Conservation (phyloP, 23 tunicate genomes). For the Clavelina lepadiformis region DNA sequence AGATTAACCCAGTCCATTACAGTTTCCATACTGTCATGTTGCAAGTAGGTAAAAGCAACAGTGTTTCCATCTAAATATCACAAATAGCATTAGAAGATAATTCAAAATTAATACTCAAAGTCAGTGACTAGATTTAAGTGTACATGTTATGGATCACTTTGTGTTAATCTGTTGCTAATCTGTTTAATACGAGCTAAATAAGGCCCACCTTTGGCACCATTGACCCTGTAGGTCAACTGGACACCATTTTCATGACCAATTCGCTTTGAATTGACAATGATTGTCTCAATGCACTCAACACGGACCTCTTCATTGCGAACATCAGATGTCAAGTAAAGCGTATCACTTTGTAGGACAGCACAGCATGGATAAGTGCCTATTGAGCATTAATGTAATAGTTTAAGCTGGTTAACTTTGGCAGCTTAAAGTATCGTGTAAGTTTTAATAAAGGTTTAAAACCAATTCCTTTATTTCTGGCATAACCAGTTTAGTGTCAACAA, state of each 20-base stretch:
- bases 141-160: too few relatives aligned
- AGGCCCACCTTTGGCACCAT: too few relatives aligned
- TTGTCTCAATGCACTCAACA: slow-evolving; percentile 73
- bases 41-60: slow-evolving; percentile 70
- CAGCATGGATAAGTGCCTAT: slow-evolving; percentile 86
- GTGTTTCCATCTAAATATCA: slow-evolving; percentile 62
- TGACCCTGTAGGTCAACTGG: slow-evolving; percentile 60
- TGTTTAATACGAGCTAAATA: too few relatives aligned
- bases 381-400: background rate
- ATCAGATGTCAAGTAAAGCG: slow-evolving; percentile 83
- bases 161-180: too few relatives aligned
- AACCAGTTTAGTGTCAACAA: background rate
- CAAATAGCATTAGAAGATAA: too few relatives aligned
- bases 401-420: background rate
- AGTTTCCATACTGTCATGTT: slow-evolving; percentile 89
- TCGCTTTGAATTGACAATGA: slow-evolving; percentile 79
- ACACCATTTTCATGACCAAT: slow-evolving; percentile 90
- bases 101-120: too few relatives aligned
- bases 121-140: too few relatives aligned
- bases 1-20: slow-evolving; percentile 91
- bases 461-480: too few relatives aligned
- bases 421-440: too few relatives aligned
- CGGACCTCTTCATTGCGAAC: slow-evolving; percentile 78
- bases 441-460: too few relatives aligned
- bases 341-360: slow-evolving; percentile 83